These are phyloP conservation scores for Euborellia annulipes DNA, from an alignment of 1,140 invertebrate genomes.

Conservation along the genomic window DNA sequence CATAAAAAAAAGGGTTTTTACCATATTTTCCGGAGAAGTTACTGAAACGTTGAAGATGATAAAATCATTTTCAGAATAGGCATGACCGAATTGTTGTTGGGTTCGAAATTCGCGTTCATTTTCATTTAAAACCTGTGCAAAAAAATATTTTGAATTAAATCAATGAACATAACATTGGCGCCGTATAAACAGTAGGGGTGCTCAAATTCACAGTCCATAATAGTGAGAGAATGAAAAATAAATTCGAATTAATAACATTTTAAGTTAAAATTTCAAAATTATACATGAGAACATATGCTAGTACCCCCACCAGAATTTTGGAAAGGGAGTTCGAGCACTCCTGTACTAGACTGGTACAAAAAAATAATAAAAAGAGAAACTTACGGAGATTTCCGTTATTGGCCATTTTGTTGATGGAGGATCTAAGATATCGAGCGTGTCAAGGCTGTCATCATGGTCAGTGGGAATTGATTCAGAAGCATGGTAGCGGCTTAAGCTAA, in stretches of 20 bases:
- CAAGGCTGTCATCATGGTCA: constrained; percentile 35
- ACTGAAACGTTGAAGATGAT: constrained; percentile 68
- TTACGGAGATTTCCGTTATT: constrained; percentile 35
- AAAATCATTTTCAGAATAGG: constrained; percentile 55
- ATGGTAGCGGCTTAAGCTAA: constrained; percentile 42
- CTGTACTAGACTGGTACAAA: too few species aligned
- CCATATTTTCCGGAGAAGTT: constrained; percentile 53
- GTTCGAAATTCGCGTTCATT: constrained; percentile 42
- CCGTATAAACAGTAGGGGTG: too few species aligned
- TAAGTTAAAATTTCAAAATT: constrained; percentile 6
- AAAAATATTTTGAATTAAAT: too few species aligned
- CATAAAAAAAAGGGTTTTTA: too few species aligned
- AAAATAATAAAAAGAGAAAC: too few species aligned
- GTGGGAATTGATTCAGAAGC: constrained; percentile 40
- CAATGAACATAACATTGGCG: too few species aligned
- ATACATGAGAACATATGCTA: too few species aligned
- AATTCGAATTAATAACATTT: not conserved
- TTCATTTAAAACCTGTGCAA: constrained; percentile 38
- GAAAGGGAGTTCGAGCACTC: too few species aligned
- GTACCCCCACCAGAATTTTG: too few species aligned
- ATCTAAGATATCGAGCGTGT: constrained; percentile 34
- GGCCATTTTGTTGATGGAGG: constrained; percentile 23
- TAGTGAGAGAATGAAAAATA: too few species aligned
- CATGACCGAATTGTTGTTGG: constrained; percentile 71
- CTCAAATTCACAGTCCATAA: too few species aligned